Base-by-base conservation (phyloP, 2,888 invertebrate species). In the Melipona beecheii region DNA sequence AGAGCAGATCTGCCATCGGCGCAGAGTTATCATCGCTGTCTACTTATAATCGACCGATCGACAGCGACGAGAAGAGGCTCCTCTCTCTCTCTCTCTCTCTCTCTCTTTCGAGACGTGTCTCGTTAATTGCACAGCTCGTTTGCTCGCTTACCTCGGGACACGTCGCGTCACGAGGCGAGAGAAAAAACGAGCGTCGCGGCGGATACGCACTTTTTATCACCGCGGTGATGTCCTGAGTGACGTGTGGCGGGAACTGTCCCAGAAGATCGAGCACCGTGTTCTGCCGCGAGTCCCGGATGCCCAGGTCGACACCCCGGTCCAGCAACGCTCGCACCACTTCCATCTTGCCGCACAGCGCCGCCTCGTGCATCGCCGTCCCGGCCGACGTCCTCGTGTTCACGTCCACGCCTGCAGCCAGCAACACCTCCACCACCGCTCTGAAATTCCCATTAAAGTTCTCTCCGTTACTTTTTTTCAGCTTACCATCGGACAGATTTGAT, bases 281-380 rank as follows among this genome's bases (percentile, higher is more conserved):
- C 80, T 97, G 97, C 86, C 97, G 96, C 15, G 96, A 96, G 93
- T 99, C 98, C 43, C 97, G 96, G 66, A 98, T 97, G 84, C 96
- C 96, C 64, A 98, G 95, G 94, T 98, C 97, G 31, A 98, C 97
- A 1, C 98, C 98, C 89, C 97, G 96, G 85, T 97, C 97, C 24
- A 99, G 95, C 56, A 99, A 95, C 0, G 97, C 96, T 75, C 97
- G 96, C 36, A 98, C 98, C 27, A 98, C 98, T 81, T 98, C 97
- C 88, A 97, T 97, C 94, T 98, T 98, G 27, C 98, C 98, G 94
- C 97, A 98, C 43, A 98, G 96, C 0, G 98, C 98, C 0, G 99
- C 99, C 94, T 99, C 98, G 95, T 99, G 99, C 84, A 99, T 95
- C 0, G 99, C 98, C 11, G 98, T 98, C 0, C 99, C 99, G 54